phyloP scores from a whole-genome alignment of 2,113 vertebrate genomes.

The Centrocercus urophasianus region DNA sequence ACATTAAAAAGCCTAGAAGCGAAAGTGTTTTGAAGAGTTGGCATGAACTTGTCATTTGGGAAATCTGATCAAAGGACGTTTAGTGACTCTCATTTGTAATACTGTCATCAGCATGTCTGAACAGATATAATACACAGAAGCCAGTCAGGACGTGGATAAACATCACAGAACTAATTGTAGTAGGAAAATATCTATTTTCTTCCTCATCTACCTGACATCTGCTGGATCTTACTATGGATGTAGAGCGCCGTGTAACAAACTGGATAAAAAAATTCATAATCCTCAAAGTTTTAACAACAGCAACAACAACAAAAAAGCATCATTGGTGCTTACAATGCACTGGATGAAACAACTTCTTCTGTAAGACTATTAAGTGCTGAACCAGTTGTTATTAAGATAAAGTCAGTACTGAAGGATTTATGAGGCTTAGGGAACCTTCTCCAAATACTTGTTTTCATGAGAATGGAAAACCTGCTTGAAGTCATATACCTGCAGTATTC shows the following conservation, averaged over 20 bases:
- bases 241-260: neutral
- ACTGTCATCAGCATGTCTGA: neutral
- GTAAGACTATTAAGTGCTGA: neutral
- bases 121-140: neutral
- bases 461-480: neutral
- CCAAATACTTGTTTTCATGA: neutral
- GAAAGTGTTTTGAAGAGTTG: neutral
- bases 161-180: neutral
- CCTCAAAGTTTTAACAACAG: neutral
- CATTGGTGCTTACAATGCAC: neutral
- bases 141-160: neutral
- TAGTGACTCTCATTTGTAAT: neutral
- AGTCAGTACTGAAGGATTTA: neutral
- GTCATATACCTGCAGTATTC: neutral
- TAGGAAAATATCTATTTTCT: neutral
- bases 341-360: neutral
- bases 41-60: neutral
- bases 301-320: neutral
- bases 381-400: neutral
- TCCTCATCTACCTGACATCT: neutral
- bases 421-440: neutral
- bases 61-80: neutral
- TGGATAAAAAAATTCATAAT: neutral
- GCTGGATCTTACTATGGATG: neutral
- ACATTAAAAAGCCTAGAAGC: neutral